Evolutionary conservation across 1,140 invertebrate genomes (phyloP).

Genomic region (Drosophila truncata): DNA sequence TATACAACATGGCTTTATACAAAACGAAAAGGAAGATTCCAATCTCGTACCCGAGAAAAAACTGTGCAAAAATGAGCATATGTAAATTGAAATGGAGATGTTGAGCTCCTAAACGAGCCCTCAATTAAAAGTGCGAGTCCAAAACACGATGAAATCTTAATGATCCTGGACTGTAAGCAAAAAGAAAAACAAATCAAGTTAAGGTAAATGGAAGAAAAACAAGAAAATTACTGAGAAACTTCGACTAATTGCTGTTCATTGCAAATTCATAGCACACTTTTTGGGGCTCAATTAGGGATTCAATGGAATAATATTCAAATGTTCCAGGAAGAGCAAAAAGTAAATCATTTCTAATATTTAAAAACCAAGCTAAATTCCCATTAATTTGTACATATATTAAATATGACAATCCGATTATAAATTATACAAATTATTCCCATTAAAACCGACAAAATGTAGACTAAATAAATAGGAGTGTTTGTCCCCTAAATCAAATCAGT

Average conservation of each 20-base stretch:
- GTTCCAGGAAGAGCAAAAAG: neutral
- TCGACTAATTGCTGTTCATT: constrained; percentile 1
- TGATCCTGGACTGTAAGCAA: neutral
- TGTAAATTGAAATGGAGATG: constrained; percentile 15
- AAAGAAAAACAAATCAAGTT: neutral
- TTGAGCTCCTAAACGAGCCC: neutral
- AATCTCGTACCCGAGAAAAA: too few relatives aligned
- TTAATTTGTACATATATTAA: constrained; percentile 16
- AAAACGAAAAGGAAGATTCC: neutral
- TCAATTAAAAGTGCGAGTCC: constrained; percentile 32
- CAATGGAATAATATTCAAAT: neutral
- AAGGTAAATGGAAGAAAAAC: constrained; percentile 8
- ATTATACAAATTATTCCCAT: constrained; percentile 30
- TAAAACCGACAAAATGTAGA: constrained; percentile 21
- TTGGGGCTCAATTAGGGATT: constrained; percentile 8
- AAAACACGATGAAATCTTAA: constrained; percentile 12
- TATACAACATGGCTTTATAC: neutral
- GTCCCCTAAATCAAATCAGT: constrained; percentile 22
- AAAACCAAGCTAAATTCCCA: neutral
- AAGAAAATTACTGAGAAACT: constrained; percentile 5
- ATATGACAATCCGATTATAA: constrained; percentile 21
- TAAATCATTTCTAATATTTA: neutral
- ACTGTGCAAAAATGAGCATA: neutral
- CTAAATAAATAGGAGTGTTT: constrained; percentile 39
- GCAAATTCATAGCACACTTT: constrained; percentile 12